phyloP scores from a whole-genome alignment of 2,888 invertebrate genomes.

The Polydrusus pterygomalis region DNA sequence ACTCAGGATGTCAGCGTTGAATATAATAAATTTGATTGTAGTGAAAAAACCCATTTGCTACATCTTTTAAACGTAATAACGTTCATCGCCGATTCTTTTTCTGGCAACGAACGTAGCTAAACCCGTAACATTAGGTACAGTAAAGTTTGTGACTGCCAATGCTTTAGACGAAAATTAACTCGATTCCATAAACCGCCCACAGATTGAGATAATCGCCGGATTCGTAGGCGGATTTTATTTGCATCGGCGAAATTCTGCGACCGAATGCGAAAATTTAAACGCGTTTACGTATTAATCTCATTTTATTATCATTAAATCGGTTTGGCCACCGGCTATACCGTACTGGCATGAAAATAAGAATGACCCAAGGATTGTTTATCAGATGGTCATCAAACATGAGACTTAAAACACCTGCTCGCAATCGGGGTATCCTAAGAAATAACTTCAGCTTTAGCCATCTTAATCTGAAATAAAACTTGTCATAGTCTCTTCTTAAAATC shows the following conservation, averaged over 20 bases:
- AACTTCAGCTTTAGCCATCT: too few species aligned
- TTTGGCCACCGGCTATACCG: constrained; percentile 27
- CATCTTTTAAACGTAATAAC: too few species aligned
- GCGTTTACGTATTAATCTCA: constrained; percentile 26
- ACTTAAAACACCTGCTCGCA: not conserved
- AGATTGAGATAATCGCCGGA: constrained; percentile 40
- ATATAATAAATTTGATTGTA: too few species aligned
- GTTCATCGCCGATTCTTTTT: too few species aligned
- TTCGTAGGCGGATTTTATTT: constrained; percentile 42
- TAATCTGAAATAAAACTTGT: too few species aligned
- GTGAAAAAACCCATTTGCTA: too few species aligned
- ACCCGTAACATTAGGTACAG: too few species aligned
- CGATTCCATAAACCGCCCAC: constrained; percentile 46
- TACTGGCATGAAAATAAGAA: constrained; percentile 4
- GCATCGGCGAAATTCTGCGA: constrained; percentile 7
- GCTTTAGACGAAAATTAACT: not conserved
- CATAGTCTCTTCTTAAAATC: too few species aligned
- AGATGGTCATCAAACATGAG: not conserved
- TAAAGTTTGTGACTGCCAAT: too few species aligned
- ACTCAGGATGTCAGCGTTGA: too few species aligned
- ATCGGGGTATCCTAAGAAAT: too few species aligned
- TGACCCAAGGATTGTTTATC: not conserved
- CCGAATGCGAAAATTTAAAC: constrained; percentile 31
- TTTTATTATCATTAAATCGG: constrained; percentile 38
- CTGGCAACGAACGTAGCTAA: too few species aligned